Evolutionary conservation across 2,797 vertebrate species (phyloP).

Genomic region (Acrocephalus scirpaceus): DNA sequence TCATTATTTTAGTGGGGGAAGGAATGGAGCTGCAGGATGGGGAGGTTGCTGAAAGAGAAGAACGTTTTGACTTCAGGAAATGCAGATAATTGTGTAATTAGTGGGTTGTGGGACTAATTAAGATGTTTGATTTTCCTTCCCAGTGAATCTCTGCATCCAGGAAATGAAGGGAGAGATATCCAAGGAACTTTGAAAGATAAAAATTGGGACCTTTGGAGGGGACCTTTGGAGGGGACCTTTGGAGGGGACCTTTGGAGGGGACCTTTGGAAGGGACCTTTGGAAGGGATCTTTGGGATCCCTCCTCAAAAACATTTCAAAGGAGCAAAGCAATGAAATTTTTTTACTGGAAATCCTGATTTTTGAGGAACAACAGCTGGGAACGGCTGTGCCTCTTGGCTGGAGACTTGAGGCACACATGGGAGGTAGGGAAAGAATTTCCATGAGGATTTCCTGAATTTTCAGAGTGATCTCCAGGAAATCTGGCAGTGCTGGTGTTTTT

Average conservation of each 20-base stretch:
- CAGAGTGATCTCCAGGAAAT: not conserved
- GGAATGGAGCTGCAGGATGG: not conserved
- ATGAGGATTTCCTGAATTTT: not conserved
- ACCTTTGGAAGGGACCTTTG: not conserved
- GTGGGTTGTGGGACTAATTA: not conserved
- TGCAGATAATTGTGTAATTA: not conserved
- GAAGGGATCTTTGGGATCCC: not conserved
- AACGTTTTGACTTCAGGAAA: not conserved
- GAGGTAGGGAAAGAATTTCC: not conserved
- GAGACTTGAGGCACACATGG: fast-evolving
- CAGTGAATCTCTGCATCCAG: not conserved
- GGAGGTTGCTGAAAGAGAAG: not conserved
- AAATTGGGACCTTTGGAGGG: not conserved
- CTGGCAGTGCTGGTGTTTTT: not conserved
- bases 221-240: too few species aligned
- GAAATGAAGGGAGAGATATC: not conserved
- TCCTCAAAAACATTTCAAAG: not conserved
- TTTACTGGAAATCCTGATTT: not conserved
- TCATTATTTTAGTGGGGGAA: not conserved
- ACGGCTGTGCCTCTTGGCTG: fast-evolving
- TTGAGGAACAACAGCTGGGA: not conserved
- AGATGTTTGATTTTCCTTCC: not conserved
- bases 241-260: too few species aligned
- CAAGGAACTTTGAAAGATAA: not conserved
- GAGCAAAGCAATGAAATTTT: not conserved